Percentiles rank a stretch among this genome's conserved stretches.
These are phyloP conservation scores for Palaemon carinicauda DNA, from an alignment of 1,140 invertebrate species.

Conservation along the genomic window DNA sequence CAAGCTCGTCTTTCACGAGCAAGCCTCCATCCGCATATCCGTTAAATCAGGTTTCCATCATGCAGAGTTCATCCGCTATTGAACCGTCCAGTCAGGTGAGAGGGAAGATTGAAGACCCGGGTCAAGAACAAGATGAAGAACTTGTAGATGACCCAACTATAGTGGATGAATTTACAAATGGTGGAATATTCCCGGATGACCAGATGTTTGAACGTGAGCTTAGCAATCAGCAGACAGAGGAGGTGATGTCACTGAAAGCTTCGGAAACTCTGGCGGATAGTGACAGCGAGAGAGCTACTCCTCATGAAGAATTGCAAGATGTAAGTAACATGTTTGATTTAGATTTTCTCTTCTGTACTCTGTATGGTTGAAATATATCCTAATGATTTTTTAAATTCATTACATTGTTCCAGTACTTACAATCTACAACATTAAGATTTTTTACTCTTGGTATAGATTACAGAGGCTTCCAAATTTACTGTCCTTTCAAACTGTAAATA, in stretches of 20 bases:
- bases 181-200: constrained; percentile 43
- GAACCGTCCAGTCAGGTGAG: not conserved
- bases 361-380: not conserved
- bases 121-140: constrained; percentile 34
- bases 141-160: constrained; percentile 31
- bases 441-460: too few relatives aligned
- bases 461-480: too few relatives aligned
- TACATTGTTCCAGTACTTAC: not conserved
- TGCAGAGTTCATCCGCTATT: not conserved
- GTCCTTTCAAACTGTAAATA: too few relatives aligned
- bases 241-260: constrained; percentile 56
- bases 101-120: constrained; percentile 3
- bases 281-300: constrained; percentile 48
- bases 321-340: constrained; percentile 1
- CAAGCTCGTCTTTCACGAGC: not conserved
- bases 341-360: not conserved
- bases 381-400: not conserved
- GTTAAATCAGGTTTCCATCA: not conserved
- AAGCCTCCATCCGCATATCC: not conserved
- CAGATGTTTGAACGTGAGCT: constrained; percentile 51
- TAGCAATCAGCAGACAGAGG: constrained; percentile 34
- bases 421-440: too few relatives aligned
- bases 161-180: constrained; percentile 18
- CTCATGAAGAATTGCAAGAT: constrained; percentile 37
- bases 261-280: constrained; percentile 55